Evolutionary conservation across 2,888 invertebrate genomes (phyloP), one percentile per base, ranked within the genome.

Genomic region (Agonum fuliginosum): DNA sequence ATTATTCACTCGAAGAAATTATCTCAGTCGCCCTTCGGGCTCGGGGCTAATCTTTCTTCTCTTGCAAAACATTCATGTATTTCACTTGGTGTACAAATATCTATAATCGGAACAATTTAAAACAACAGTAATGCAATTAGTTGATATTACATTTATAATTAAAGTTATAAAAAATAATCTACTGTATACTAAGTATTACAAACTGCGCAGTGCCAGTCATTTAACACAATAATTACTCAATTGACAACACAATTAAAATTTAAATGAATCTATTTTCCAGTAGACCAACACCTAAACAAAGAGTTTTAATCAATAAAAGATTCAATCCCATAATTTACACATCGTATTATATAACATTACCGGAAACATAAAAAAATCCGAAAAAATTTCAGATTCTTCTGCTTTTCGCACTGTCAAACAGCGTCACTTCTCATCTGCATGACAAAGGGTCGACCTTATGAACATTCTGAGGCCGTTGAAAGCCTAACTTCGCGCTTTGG

Each of bases 381-480:
- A n/a, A n/a, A 17, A 62, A 30, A 62, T 62, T 8, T 17, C 8
- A 46, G 46, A 17, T 3, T 14, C 3, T 14, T 62, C 19, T 27
- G 10, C 5, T n/a, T n/a, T n/a, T n/a, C n/a, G n/a, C n/a, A n/a
- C n/a, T n/a, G n/a, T n/a, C n/a, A n/a, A n/a, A n/a, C n/a, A n/a
- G n/a, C n/a, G n/a, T n/a, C n/a, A n/a, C n/a, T n/a, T n/a, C n/a
- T n/a, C n/a, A 48, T 71, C 65, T 46, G 24, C 62, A 74, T 74
- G n/a, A 74, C 27, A 74, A 74, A 62, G 62, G 46, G 30, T 24
- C 19, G 74, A 43, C 74, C 74, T 74, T 74, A 65, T 6, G n/a
- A 43, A 74, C 62, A 74, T 74, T 62, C 74, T 24, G 30, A 74
- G 74, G 74, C 43, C 74, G 37, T 22, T 46, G 30, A 22, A 74